These are phyloP conservation scores for Melipona quadrifasciata DNA, from an alignment of 1,140 invertebrate genomes.

Conservation along the genomic window DNA sequence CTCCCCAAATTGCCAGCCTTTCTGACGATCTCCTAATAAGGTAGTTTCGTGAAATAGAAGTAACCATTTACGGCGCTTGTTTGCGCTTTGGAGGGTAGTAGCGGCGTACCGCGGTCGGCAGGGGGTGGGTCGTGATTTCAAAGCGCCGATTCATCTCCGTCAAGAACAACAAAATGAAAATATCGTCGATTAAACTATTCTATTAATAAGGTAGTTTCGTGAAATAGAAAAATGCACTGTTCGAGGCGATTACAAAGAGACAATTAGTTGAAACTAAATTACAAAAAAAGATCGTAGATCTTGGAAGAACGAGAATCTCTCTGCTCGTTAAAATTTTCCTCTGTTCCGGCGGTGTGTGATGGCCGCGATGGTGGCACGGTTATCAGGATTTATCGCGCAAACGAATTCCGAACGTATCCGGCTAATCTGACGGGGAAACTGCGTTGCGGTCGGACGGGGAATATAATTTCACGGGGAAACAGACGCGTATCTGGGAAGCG, in stretches of 20 bases:
- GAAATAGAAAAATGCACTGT: too few relatives aligned
- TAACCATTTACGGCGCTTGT: conserved; percentile 10
- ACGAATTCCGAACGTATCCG: neutral
- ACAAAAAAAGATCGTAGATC: too few relatives aligned
- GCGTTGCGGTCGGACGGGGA: neutral
- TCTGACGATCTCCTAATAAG: conserved; percentile 88
- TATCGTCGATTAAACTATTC: too few relatives aligned
- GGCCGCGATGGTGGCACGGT: neutral
- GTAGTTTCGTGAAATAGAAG: conserved; percentile 35
- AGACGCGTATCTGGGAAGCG: neutral
- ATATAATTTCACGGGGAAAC: neutral
- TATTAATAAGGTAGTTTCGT: too few relatives aligned
- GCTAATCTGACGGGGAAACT: neutral
- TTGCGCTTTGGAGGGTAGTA: neutral
- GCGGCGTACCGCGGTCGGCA: too few relatives aligned
- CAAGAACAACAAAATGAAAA: too few relatives aligned
- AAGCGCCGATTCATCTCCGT: neutral
- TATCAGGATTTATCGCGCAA: neutral
- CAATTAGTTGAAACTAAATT: neutral
- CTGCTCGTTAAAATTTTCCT: too few relatives aligned
- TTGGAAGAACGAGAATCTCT: too few relatives aligned
- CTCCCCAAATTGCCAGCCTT: conserved; percentile 97
- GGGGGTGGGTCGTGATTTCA: neutral
- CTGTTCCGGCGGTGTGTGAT: neutral
- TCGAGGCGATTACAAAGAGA: too few relatives aligned